Conservation (phyloP, 2,797 vertebrate genomes). For the Babyrousa celebensis region DNA sequence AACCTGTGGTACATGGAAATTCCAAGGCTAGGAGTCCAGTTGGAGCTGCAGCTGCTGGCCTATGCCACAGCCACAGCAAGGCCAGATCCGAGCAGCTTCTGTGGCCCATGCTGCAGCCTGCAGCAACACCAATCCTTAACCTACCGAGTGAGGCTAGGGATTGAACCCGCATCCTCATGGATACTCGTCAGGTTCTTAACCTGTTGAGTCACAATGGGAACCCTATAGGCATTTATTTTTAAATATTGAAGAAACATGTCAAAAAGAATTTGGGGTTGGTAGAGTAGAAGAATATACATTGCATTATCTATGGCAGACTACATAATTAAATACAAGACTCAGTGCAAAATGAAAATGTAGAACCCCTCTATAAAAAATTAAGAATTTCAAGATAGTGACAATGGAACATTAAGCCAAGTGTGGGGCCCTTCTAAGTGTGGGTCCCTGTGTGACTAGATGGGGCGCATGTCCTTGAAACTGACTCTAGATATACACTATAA, state of each 20-base stretch:
- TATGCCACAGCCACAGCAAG: too few species aligned
- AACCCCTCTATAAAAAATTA: slow-evolving; percentile 38
- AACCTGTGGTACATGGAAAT: too few species aligned
- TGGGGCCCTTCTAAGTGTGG: neutral
- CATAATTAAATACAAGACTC: slow-evolving; percentile 19
- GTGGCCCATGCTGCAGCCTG: too few species aligned
- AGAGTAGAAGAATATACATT: neutral
- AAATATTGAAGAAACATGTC: slow-evolving; percentile 35
- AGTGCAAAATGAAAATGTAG: slow-evolving; percentile 25
- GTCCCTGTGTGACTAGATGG: neutral
- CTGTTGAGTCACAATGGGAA: too few species aligned
- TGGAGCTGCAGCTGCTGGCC: too few species aligned
- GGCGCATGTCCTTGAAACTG: neutral
- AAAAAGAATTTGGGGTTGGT: neutral
- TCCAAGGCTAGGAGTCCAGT: too few species aligned
- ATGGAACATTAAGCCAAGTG: neutral
- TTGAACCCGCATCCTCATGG: too few species aligned
- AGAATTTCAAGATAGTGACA: slow-evolving; percentile 43
- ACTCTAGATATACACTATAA: neutral
- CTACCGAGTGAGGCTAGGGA: too few species aligned
- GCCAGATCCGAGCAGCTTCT: too few species aligned
- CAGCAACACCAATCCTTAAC: too few species aligned
- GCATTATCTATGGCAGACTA: neutral
- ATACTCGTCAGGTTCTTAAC: too few species aligned
- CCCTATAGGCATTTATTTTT: neutral